phyloP scores from a whole-genome alignment of 2,888 invertebrate species.

The Athetis lepigone region DNA sequence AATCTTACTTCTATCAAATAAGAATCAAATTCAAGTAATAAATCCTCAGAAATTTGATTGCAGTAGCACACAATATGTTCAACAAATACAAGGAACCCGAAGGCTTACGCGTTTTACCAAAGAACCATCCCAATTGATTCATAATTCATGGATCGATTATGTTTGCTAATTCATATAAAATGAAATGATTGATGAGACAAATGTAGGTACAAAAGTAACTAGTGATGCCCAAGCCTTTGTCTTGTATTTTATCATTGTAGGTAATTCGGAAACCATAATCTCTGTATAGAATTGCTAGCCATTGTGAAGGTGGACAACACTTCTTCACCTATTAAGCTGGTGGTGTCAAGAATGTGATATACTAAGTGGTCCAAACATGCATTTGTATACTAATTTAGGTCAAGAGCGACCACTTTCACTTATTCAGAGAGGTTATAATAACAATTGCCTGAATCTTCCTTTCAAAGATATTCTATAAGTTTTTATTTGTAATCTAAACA shows the following conservation, averaged over 20 bases:
- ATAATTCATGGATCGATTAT: neutral
- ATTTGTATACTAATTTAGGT: too few species aligned
- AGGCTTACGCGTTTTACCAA: slow-evolving; percentile 21
- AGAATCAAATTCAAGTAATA: neutral
- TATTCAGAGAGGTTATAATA: slow-evolving; percentile 15
- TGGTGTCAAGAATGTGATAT: neutral
- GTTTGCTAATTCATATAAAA: neutral
- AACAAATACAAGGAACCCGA: slow-evolving; percentile 28
- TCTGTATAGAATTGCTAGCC: neutral
- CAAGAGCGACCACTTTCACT: slow-evolving; percentile 8
- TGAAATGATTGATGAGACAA: too few species aligned
- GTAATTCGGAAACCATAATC: neutral
- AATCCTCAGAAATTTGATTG: neutral
- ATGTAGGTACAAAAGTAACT: neutral
- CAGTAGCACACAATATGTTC: slow-evolving; percentile 1
- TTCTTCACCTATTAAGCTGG: neutral
- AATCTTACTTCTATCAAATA: neutral
- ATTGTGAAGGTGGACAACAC: neutral
- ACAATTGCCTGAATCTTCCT: neutral
- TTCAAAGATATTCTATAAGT: neutral
- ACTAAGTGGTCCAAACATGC: neutral
- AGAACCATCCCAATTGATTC: neutral
- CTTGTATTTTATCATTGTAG: neutral
- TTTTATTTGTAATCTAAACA: neutral
- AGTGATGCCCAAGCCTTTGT: neutral